Evolutionary conservation across 2,888 invertebrate genomes (phyloP).

Genomic region (Hipparchia sbordonii): DNA sequence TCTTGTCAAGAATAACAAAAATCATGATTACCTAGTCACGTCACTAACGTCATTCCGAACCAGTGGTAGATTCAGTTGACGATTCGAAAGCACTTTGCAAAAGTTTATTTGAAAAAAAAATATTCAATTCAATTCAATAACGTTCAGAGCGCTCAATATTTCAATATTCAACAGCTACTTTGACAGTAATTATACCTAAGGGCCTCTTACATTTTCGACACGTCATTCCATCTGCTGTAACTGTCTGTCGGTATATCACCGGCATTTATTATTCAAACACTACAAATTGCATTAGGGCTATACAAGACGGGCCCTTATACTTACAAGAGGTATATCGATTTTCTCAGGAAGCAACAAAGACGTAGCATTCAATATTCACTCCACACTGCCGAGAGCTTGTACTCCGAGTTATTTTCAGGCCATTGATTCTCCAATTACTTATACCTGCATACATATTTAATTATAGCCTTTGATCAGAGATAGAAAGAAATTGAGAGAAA

Average conservation of each 20-base stretch:
- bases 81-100: too few relatives aligned
- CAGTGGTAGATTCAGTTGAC: too few relatives aligned
- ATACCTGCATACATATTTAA: not conserved
- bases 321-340: slow-evolving; percentile 5
- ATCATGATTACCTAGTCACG: too few relatives aligned
- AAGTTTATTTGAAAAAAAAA: too few relatives aligned
- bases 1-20: too few relatives aligned
- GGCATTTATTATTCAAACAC: not conserved
- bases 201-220: not conserved
- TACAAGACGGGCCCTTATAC: not conserved
- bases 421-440: slow-evolving; percentile 12
- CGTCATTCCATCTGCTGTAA: not conserved
- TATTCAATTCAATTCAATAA: too few relatives aligned
- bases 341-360: not conserved
- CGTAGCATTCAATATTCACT: slow-evolving; percentile 8
- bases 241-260: not conserved
- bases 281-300: not conserved
- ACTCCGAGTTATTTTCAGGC: not conserved
- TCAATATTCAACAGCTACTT: too few relatives aligned
- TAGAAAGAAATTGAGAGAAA: too few relatives aligned
- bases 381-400: not conserved
- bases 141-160: too few relatives aligned
- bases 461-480: not conserved
- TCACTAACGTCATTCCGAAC: too few relatives aligned
- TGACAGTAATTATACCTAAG: not conserved